Base-by-base conservation (phyloP, 1,140 invertebrate genomes). In the Helicoverpa zea region DNA sequence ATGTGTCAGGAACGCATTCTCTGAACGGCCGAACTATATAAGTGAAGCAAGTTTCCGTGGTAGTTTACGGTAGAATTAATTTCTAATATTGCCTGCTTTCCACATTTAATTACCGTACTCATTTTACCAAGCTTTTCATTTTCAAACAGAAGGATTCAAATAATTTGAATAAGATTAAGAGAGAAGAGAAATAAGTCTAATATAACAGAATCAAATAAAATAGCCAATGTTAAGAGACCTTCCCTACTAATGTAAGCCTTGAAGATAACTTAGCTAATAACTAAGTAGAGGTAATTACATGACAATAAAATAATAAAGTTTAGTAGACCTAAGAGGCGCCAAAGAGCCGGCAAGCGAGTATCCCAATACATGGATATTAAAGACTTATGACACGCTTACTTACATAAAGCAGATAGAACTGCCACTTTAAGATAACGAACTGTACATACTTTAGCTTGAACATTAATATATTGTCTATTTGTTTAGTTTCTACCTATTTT, bases 351-450 rank as follows among this genome's bases (percentile, higher is more conserved):
- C 49, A 70, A 70, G 23, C 68, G 23, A 52, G 12, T 29, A 14
- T 72, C 49, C 68, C 29, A 72, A 72, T 72, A 51, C 18, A 72
- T 54, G 68, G 23, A 52, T 72, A 54, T 72, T 30, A n/a, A 13
- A 30, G 7, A 54, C 49, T 29, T 30, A 72, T 49, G 51, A 49
- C 64, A 68, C 49, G 64, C 49, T 49, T 18, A 68, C 10, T 18
- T 49, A 61, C 64, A 68, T 68, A 68, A 68, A 68, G 10, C 12
- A 68, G 64, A 68, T 68, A 68, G 49, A 47, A 7, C 14, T 30
- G 14, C 3, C n/a, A 30, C 9, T 63, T 63, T n/a, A 16, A 66
- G 30, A n/a, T 66, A 66, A 66, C 47, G 63, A 47, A 66, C 35
- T 66, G 43, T 66, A 11, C 63, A 35, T 49, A 14, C 9, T 18